phyloP scores from a whole-genome alignment of 2,797 vertebrate species.

The Sciurus carolinensis region DNA sequence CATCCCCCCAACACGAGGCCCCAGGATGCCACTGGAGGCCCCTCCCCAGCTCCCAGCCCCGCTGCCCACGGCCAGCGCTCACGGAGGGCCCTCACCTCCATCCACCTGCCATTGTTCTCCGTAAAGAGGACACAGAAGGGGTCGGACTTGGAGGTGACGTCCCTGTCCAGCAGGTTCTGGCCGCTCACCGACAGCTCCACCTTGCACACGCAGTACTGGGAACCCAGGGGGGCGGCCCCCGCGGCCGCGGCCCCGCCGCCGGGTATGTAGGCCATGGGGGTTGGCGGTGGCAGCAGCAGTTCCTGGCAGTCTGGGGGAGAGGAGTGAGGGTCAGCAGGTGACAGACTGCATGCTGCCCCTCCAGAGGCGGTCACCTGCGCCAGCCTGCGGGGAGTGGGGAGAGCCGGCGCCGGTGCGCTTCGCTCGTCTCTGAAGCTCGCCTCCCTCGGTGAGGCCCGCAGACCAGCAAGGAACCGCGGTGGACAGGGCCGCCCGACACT shows the following conservation, averaged over 20 bases:
- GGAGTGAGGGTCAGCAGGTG: neutral
- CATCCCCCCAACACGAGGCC: neutral
- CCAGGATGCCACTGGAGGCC: neutral
- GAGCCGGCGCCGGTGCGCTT: no score
- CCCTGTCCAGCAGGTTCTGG: slow-evolving; percentile 95
- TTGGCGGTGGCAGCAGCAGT: slow-evolving; percentile 72
- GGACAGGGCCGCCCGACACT: neutral
- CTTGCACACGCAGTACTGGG: slow-evolving; percentile 95
- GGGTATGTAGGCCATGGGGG: slow-evolving; percentile 94
- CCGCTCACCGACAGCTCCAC: slow-evolving; percentile 96
- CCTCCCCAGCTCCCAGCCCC: neutral
- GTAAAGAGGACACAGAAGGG: slow-evolving; percentile 98
- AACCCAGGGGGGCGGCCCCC: slow-evolving; percentile 86
- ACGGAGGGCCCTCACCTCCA: slow-evolving; percentile 91
- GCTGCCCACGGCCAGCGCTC: rapidly evolving
- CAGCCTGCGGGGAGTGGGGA: neutral
- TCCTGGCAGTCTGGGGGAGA: slow-evolving; percentile 87
- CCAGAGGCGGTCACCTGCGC: neutral
- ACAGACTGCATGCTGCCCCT: neutral
- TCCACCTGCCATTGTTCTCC: slow-evolving; percentile 96
- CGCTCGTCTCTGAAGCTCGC: neutral
- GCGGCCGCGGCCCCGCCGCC: slow-evolving; percentile 77
- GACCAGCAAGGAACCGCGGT: neutral
- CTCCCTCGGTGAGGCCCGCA: neutral
- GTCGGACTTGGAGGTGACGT: slow-evolving; percentile 98